Conservation (phyloP, 2,797 vertebrate species). For the Euthynnus affinis region DNA sequence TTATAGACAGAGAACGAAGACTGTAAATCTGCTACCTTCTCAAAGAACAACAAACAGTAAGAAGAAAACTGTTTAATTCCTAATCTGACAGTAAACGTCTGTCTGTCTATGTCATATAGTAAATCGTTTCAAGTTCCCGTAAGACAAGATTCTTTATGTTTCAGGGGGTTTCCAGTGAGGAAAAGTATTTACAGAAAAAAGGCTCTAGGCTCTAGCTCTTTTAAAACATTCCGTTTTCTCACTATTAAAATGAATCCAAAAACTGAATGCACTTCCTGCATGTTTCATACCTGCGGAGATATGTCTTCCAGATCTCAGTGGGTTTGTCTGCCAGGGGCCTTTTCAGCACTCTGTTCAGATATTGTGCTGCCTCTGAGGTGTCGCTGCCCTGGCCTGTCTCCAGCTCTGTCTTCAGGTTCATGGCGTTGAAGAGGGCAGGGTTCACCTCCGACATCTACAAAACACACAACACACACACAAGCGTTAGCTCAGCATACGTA, state of each 20-base stretch:
- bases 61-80: neutral
- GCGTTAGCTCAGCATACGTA: slow-evolving; percentile 54
- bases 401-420: slow-evolving; percentile 91
- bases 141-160: slow-evolving; percentile 26
- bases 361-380: slow-evolving; percentile 87
- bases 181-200: slow-evolving; percentile 36
- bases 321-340: slow-evolving; percentile 90
- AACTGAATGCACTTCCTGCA: neutral
- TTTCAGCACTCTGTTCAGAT: slow-evolving; percentile 93
- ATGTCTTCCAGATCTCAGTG: slow-evolving; percentile 94
- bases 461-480: slow-evolving; percentile 62
- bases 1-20: slow-evolving; percentile 64
- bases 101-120: neutral
- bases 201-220: neutral
- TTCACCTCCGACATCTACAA: slow-evolving; percentile 92
- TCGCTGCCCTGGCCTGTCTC: slow-evolving; percentile 86
- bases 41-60: neutral
- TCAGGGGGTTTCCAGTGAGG: slow-evolving; percentile 49
- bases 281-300: slow-evolving; percentile 91
- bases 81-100: slow-evolving; percentile 39
- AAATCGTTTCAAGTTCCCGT: slow-evolving; percentile 35
- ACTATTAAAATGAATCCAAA: slow-evolving; percentile 32
- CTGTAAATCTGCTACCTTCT: slow-evolving; percentile 8
- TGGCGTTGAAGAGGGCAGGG: slow-evolving; percentile 89
- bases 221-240: slow-evolving; percentile 37